Base-by-base conservation (phyloP, 2,113 vertebrate species). In the Corythaixoides concolor region DNA sequence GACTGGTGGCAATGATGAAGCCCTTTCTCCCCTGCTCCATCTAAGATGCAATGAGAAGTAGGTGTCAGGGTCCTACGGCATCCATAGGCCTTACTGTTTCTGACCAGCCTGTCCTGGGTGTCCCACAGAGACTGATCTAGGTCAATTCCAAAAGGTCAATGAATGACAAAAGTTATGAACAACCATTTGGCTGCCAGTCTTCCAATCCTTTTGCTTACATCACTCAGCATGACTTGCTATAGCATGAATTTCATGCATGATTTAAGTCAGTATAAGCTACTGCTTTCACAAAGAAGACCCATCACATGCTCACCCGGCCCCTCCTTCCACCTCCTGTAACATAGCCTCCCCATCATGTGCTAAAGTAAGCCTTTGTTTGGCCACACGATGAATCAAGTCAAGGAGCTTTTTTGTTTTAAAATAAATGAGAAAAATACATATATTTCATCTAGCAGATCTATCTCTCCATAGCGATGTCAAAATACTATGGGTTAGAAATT, bases 201-300 rank as follows among this genome's bases (percentile, higher is more conserved):
- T 73, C 39, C 56, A 85, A 19, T 1, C 2, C 15, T 37, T 43
- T 50, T 66, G 21, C 30, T 89, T 76, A 27, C 55, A 41, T 24
- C 22, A 17, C n/a, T 72, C 0, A 1, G 16, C 0, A 0, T 72
- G 33, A 63, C 28, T 75, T 86, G 41, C 19, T 73, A 41, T 32
- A 89, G 22, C n/a, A 78, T 13, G 67, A 56, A 77, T 93, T 91
- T 95, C 17, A 50, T 47, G 26, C 13, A 70, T 50, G 37, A 87
- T 78, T 81, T 85, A 78, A 74, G 47, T 81, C 56, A 78, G 12
- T 8, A 74, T 47, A 41, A 72, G 9, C 16, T 67, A n/a, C 37
- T 67, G 32, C 26, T 91, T 74, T 74, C 28, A 43, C 17, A 45
- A n/a, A 77, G 53, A 88, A 35, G 5, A 70, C 27, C 37, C 12